Base-by-base conservation (phyloP, 2,113 vertebrate species). In the Fulica atra region DNA sequence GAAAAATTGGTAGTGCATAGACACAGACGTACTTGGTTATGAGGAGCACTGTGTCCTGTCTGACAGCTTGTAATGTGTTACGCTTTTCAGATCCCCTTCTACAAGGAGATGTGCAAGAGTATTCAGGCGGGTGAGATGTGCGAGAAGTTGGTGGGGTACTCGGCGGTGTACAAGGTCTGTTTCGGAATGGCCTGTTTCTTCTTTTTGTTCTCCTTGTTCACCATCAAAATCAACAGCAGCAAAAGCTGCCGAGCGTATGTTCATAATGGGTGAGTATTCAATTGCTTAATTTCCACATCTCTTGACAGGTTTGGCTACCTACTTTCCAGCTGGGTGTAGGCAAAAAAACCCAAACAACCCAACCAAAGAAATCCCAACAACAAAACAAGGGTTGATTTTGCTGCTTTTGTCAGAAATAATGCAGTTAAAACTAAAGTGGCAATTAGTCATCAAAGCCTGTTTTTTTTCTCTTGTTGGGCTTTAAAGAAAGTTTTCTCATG, bases 161-260 rank as follows among this genome's bases (percentile, higher is more conserved):
- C 99, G 7, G 99, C 99, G 0, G 99, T 99, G 42, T 99, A 99
- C 92, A 98, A 99, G 95, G 98, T 99, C 95, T 99, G 99, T 94
- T 99, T 99, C 38, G 99, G 99, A 93, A 99, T 99, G 99, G 98
- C 99, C 83, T 99, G 98, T 96, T 99, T 99, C 98, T 99, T 99
- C 97, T 98, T 99, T 16, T 54, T 99, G 25, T 99, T 99, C 92
- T 98, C 63, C 59, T 31, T 99, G 63, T 95, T 99, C 96, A 99
- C 99, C 81, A 86, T 99, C 70, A 97, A 98, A 65, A 97, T 99
- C 85, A 98, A 97, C 65, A 99, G 91, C 96, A 99, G 99, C 98
- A 98, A 96, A 33, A 98, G 98, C 66, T 99, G 99, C 73, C 97
- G 99, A 90, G 99, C 99, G 3, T 98, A 98, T n/a, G 81, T 99